A percentile compares a stretch with the other conserved stretches of the same genome.
Evolutionary conservation across 2,113 vertebrate genomes (phyloP).

Genomic region (Cyanoderma ruficeps): DNA sequence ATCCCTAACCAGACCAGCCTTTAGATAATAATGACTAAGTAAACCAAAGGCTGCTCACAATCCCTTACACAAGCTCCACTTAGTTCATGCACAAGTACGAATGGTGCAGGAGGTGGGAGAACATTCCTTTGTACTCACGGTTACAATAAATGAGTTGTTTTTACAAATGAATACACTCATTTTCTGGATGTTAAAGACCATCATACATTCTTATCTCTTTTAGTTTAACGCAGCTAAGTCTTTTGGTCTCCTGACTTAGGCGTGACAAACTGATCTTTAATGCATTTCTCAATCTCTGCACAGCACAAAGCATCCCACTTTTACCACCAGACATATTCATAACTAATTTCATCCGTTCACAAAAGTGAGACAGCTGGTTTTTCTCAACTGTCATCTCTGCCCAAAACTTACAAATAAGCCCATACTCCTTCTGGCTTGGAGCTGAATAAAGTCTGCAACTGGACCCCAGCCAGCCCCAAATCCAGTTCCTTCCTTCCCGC

Average conservation of each 20-base stretch:
- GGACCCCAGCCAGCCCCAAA: slow-evolving; percentile 20
- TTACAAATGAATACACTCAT: background rate
- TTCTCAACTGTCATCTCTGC: slow-evolving; percentile 17
- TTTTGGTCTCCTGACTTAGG: background rate
- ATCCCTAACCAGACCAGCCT: background rate
- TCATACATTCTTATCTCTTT: background rate
- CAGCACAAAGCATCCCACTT: background rate
- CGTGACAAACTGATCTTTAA: background rate
- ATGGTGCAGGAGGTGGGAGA: background rate
- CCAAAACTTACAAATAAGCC: background rate
- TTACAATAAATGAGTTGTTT: background rate
- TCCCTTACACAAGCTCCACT: background rate
- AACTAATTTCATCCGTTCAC: background rate
- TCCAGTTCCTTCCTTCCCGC: background rate
- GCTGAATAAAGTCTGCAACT: background rate
- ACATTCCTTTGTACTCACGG: background rate
- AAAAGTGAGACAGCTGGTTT: background rate
- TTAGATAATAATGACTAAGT: background rate
- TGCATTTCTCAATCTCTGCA: background rate
- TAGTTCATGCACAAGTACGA: background rate
- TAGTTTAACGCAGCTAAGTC: background rate
- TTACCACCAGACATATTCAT: background rate
- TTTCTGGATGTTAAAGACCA: background rate
- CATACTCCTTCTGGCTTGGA: background rate
- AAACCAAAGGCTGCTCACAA: background rate